phyloP scores from a whole-genome alignment of 2,113 vertebrate species.

The Macquaria australasica region DNA sequence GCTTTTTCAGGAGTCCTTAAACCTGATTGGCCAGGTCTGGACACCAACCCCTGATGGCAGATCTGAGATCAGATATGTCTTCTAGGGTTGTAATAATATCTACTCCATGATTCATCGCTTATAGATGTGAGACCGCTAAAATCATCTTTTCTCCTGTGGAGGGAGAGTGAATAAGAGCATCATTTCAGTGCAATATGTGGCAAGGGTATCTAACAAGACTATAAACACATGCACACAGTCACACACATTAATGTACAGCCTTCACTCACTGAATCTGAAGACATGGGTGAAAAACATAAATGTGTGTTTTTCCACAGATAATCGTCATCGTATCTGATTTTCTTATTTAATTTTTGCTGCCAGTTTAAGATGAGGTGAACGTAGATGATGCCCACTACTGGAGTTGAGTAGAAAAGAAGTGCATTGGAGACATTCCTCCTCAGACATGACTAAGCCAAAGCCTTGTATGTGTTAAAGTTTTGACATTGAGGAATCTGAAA shows the following conservation, averaged over 20 bases:
- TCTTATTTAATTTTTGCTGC: conserved; percentile 43
- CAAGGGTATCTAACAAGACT: conserved; percentile 59
- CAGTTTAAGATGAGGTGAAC: conserved; percentile 48
- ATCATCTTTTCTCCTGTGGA: conserved; percentile 27
- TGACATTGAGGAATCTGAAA: conserved; percentile 30
- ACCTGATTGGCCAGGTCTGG: not conserved
- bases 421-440: conserved; percentile 54
- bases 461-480: conserved; percentile 49
- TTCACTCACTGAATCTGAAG: conserved; percentile 37
- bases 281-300: conserved; percentile 28
- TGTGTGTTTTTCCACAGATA: conserved; percentile 55
- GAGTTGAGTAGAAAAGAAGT: conserved; percentile 46
- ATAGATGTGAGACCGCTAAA: conserved; percentile 5
- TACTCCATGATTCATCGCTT: not conserved
- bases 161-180: conserved; percentile 31
- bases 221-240: conserved; percentile 43
- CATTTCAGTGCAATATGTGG: conserved; percentile 75
- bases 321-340: conserved; percentile 25
- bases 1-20: conserved; percentile 20
- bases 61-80: conserved; percentile 31
- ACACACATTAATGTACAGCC: conserved; percentile 40
- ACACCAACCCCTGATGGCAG: not conserved
- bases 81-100: conserved; percentile 11
- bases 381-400: conserved; percentile 46
- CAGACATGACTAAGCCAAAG: conserved; percentile 65